phyloP scores from a whole-genome alignment of 2,888 invertebrate species.

The Acronicta leporina region DNA sequence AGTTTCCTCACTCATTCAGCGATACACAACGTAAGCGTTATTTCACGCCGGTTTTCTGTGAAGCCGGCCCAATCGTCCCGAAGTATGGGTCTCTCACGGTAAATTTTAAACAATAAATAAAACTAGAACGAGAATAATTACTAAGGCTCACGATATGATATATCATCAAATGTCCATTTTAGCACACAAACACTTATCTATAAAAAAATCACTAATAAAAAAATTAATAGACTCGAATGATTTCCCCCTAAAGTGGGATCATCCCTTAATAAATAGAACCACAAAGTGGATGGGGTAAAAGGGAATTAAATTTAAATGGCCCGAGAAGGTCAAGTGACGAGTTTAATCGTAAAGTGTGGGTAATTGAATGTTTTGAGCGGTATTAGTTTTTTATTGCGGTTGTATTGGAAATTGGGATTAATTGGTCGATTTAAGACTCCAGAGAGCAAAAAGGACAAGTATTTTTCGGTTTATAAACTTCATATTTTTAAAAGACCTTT shows the following conservation, averaged over 20 bases:
- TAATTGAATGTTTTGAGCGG: constrained; percentile 30
- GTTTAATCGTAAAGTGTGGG: constrained; percentile 21
- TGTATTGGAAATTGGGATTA: constrained; percentile 7
- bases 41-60: no score
- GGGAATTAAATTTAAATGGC: constrained; percentile 64
- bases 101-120: no score
- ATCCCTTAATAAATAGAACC: constrained; percentile 64
- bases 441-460: no score
- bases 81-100: no score
- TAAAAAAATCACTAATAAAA: constrained; percentile 55
- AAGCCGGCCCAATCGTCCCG: no score
- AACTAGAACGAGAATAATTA: no score
- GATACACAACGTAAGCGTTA: no score
- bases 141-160: no score
- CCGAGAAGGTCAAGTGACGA: constrained; percentile 40
- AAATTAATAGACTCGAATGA: constrained; percentile 54
- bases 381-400: constrained; percentile 24
- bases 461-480: no score
- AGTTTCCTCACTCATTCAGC: no score
- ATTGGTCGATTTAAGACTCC: neutral
- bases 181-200: constrained; percentile 17
- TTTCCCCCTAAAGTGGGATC: constrained; percentile 53
- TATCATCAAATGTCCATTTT: no score
- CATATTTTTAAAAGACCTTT: no score
- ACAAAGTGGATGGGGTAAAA: constrained; percentile 64